Base-by-base conservation (phyloP, 1,140 invertebrate species). In the Dinothrombium tinctorium region DNA sequence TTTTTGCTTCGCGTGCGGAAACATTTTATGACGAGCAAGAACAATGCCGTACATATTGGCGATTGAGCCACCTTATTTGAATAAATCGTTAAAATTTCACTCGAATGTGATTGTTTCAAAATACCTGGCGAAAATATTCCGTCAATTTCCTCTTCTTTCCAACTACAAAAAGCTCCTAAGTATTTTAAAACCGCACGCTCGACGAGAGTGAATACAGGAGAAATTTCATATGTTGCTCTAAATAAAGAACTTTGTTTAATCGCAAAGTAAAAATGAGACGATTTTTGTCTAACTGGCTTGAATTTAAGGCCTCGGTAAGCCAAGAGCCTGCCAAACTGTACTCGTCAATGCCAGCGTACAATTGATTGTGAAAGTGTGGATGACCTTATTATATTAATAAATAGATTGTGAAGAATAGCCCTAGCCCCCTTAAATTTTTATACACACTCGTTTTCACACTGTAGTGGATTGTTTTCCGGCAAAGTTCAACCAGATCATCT, bases 201-300 rank as follows among this genome's bases (percentile, higher is more conserved):
- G 84, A 98, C 94, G 7, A 98, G 64, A 51, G 92, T 95, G 63
- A 96, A 98, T 5, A 96, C 89, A 0, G 92, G 90, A 0, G 89
- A 83, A 35, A 96, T 94, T 63, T 98, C 92, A 57, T 95, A 98
- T 2, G 90, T 96, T 61, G 95, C 45, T 33, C 46, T 50, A 20
- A 21, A 43, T 40, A 17, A n/a, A 3, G 9, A 9, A 17, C 26
- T 8, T 28, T n/a, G n/a, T 8, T 28, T 8, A 7, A 9, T 28
- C 8, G n/a, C 26, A n/a, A 9, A 28, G 26, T 28, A 28, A 28
- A n/a, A 28, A n/a, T n/a, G n/a, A n/a, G n/a, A n/a, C n/a, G n/a
- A n/a, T n/a, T n/a, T n/a, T n/a, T n/a, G n/a, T n/a, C 54, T 51
- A 50, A 66, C 80, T 95, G 96, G 61, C 92, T 94, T 40, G 87